Evolutionary conservation across 2,113 vertebrate species (phyloP), one percentile per base, ranked within the genome.

Genomic region (Potamarius usumacintae): DNA sequence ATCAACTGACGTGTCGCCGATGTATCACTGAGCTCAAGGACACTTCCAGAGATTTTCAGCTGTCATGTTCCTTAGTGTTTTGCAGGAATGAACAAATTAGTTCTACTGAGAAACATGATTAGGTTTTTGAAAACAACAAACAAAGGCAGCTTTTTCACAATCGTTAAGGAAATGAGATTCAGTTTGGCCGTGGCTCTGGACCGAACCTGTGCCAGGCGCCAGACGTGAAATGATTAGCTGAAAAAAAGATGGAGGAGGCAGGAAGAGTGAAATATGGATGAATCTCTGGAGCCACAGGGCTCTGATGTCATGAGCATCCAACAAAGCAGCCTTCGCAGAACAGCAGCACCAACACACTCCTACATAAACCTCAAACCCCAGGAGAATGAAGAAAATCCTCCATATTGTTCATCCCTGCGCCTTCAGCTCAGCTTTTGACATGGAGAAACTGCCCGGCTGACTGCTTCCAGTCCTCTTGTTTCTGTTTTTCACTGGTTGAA

Each of bases 401-500:
- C 48, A 5, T 8, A n/a, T 42, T 14, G 7, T 53, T 57, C 30
- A 30, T 4, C 1, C 42, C 25, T 3, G 7, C 34, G 42, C 20
- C 27, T 63, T n/a, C 5, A 6, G 22, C 55, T 62, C 55, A 2
- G 17, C 6, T 1, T n/a, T 42, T 58, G 52, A 84, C 10, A n/a
- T 1, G 55, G 1, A 9, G 48, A 22, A 27, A 30, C 63, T 52
- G 69, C 48, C 76, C 9, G 71, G 1, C 55, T 20, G 60, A 11
- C 27, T 7, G 17, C 4, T 62, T 22, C 0, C 18, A 7, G 27
- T 71, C 14, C 5, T 7, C n/a, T 9, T 86, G 17, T 76, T 80
- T 71, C 17, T 77, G 48, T n/a, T 89, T 79, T 84, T 60, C 42
- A 53, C 5, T 20, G 48, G 77, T 88, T 78, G 52, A 72, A 83